Conservation (phyloP, 2,888 invertebrate species). For the Crematogaster levior region DNA sequence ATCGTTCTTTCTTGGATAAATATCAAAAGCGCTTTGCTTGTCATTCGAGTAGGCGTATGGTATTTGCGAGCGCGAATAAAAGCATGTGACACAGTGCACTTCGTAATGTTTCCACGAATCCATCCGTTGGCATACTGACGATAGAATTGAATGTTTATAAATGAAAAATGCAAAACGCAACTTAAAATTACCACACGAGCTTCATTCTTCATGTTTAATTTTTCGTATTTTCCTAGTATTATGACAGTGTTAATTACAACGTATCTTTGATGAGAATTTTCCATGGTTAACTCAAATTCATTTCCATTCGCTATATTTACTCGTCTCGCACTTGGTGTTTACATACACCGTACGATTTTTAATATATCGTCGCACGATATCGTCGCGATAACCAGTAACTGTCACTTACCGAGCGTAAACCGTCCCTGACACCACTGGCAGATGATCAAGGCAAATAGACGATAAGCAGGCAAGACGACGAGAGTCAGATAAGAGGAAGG, state of each 20-base stretch:
- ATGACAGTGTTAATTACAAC: neutral
- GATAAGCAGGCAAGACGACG: conserved; percentile 53
- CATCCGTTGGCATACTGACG: neutral
- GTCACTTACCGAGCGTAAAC: conserved; percentile 21
- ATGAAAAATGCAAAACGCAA: neutral
- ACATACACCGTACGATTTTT: neutral
- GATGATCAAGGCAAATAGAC: conserved; percentile 49
- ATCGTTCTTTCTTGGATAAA: neutral
- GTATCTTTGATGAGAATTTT: neutral
- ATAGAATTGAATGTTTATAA: neutral
- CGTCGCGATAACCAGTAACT: conserved; percentile 5
- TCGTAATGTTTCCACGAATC: conserved; percentile 8
- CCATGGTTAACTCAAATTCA: neutral
- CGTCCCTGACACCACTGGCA: conserved; percentile 20
- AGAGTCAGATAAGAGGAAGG: conserved; percentile 32
- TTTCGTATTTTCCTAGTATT: neutral
- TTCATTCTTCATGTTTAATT: too few relatives aligned
- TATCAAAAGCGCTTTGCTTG: neutral
- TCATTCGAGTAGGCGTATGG: neutral
- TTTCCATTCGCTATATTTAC: neutral
- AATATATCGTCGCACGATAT: neutral
- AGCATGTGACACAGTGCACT: neutral
- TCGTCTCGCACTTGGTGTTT: neutral
- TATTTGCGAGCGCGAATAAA: neutral
- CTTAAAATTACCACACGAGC: neutral